These are phyloP conservation scores for Andricus grossulariae DNA, from an alignment of 1,140 invertebrate species.

Conservation along the genomic window DNA sequence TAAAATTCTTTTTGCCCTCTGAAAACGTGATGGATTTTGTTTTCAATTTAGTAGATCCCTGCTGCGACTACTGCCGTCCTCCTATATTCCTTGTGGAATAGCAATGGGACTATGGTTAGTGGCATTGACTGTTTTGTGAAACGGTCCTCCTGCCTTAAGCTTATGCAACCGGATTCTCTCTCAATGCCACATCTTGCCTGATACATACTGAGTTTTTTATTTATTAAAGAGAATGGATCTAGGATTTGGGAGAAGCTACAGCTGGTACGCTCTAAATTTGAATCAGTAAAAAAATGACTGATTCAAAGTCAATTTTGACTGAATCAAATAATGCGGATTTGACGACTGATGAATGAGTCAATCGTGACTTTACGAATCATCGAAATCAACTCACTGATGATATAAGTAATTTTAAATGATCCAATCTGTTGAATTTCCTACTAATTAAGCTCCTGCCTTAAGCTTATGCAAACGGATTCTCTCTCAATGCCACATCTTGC, in stretches of 20 bases:
- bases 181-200: not conserved
- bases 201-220: not conserved
- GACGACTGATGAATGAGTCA: no score
- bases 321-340: no score
- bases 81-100: slow-evolving; percentile 68
- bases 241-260: not conserved
- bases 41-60: slow-evolving; percentile 74
- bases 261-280: not conserved
- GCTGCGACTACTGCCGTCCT: slow-evolving; percentile 65
- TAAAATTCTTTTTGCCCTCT: slow-evolving; percentile 73
- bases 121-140: slow-evolving; percentile 10
- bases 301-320: not conserved
- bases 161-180: not conserved
- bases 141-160: not conserved
- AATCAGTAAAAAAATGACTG: not conserved
- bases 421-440: no score
- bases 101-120: slow-evolving; percentile 65
- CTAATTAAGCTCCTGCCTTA: not conserved
- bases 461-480: not conserved
- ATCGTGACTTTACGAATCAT: no score
- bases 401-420: no score
- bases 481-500: not conserved
- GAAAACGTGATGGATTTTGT: slow-evolving; percentile 75
- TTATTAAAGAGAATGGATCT: no score
- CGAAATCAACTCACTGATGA: no score